These are phyloP conservation scores for Clarias laeviceps DNA, from an alignment of 2,797 vertebrate genomes.

Conservation along the genomic window DNA sequence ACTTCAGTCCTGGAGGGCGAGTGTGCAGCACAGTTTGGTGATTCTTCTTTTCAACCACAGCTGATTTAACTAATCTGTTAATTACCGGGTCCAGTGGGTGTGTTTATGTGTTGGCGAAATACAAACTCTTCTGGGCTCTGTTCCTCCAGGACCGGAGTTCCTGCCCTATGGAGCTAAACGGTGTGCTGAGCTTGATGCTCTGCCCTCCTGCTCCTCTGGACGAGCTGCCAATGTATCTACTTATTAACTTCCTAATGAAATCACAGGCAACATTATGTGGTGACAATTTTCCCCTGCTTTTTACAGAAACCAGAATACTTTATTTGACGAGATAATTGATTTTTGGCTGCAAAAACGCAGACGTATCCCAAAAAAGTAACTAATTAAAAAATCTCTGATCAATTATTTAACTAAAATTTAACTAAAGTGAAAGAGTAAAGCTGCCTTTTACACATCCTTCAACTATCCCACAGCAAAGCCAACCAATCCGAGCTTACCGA, in stretches of 20 bases:
- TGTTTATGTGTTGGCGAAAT: too few relatives aligned
- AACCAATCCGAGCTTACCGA: conserved; percentile 73
- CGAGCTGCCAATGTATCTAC: background rate
- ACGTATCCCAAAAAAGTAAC: background rate
- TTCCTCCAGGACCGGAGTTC: too few relatives aligned
- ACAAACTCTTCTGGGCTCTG: too few relatives aligned
- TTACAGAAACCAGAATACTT: background rate
- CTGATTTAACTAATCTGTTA: too few relatives aligned
- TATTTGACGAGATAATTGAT: background rate
- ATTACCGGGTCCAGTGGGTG: too few relatives aligned
- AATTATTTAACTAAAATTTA: too few relatives aligned
- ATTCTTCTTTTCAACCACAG: too few relatives aligned
- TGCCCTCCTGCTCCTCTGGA: too few relatives aligned
- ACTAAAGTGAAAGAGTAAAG: background rate
- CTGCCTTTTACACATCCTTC: background rate
- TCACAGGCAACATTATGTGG: background rate
- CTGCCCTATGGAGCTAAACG: background rate
- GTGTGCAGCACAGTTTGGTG: too few relatives aligned
- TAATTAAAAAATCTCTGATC: background rate
- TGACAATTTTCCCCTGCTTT: background rate
- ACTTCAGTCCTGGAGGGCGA: too few relatives aligned
- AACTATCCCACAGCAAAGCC: background rate
- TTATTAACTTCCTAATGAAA: background rate
- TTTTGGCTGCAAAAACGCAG: background rate
- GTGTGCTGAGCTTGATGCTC: background rate